Percentiles rank a stretch among this genome's conserved stretches.
phyloP scores from a whole-genome alignment of 2,113 vertebrate species.

The Hydrolagus affinis region DNA sequence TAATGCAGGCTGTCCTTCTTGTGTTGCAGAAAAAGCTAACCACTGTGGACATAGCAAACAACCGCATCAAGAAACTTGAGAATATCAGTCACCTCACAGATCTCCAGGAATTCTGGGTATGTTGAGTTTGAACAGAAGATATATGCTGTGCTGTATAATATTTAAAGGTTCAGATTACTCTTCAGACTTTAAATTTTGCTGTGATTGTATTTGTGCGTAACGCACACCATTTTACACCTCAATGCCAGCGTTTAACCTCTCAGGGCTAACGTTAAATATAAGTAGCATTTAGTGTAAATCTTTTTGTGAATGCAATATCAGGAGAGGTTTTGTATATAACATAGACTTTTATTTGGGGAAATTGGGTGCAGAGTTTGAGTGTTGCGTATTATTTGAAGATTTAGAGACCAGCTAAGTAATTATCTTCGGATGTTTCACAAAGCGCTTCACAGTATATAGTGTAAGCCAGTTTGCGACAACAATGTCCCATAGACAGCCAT shows the following conservation, averaged over 20 bases:
- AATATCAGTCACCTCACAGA: conserved; percentile 88
- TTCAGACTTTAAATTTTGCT: neutral
- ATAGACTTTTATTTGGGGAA: neutral
- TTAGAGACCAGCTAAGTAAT: neutral
- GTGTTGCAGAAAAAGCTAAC: conserved; percentile 84
- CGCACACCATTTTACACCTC: neutral
- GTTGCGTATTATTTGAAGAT: neutral
- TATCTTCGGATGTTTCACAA: too few relatives aligned
- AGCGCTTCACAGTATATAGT: too few relatives aligned
- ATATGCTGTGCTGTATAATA: neutral
- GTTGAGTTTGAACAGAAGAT: neutral
- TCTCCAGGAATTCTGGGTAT: conserved; percentile 96
- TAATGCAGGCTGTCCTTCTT: neutral
- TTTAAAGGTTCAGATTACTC: neutral
- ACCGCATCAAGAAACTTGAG: conserved; percentile 93
- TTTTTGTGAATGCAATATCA: neutral
- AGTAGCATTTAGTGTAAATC: neutral
- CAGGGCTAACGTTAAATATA: neutral
- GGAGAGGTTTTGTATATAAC: neutral
- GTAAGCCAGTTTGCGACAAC: too few relatives aligned
- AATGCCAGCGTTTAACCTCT: neutral
- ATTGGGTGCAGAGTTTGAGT: neutral
- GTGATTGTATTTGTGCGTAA: neutral
- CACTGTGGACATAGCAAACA: conserved; percentile 89
- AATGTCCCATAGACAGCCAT: too few relatives aligned